phyloP scores from a whole-genome alignment of 2,113 vertebrate species.

The Pelusios castaneus region DNA sequence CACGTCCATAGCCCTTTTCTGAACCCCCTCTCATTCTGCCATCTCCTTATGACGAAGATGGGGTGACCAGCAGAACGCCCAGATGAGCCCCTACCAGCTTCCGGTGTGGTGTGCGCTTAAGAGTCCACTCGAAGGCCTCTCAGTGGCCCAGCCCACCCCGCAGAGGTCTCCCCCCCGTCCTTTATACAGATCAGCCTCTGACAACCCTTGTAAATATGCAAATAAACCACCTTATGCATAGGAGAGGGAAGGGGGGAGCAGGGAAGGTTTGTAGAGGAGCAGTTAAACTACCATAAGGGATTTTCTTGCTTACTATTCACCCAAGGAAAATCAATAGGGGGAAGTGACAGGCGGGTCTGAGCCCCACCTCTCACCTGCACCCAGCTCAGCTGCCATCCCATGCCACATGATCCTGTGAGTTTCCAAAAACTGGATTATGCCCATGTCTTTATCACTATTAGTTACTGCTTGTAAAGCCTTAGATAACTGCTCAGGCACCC shows the following conservation, averaged over 20 bases:
- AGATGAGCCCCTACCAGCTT: rapidly evolving
- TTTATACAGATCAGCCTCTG: rapidly evolving
- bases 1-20: not conserved
- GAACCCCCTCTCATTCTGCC: rapidly evolving
- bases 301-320: conserved; percentile 34
- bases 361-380: not conserved
- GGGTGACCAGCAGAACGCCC: rapidly evolving
- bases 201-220: not conserved
- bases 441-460: not conserved
- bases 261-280: not conserved
- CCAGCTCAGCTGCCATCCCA: not conserved
- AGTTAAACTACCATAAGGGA: not conserved
- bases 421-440: not conserved
- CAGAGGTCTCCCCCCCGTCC: not conserved
- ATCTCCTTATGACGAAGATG: rapidly evolving
- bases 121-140: rapidly evolving
- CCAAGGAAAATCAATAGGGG: conserved; percentile 2
- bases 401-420: not conserved
- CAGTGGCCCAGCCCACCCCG: rapidly evolving
- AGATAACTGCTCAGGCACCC: not conserved
- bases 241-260: not conserved
- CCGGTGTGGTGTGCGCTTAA: rapidly evolving
- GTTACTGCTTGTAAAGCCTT: not conserved
- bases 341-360: conserved; percentile 2
- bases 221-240: not conserved